These are phyloP conservation scores for Rhopilema esculentum DNA, from an alignment of 30 jellyfish, hydroid and myxozoan genomes.

Conservation along the genomic window DNA sequence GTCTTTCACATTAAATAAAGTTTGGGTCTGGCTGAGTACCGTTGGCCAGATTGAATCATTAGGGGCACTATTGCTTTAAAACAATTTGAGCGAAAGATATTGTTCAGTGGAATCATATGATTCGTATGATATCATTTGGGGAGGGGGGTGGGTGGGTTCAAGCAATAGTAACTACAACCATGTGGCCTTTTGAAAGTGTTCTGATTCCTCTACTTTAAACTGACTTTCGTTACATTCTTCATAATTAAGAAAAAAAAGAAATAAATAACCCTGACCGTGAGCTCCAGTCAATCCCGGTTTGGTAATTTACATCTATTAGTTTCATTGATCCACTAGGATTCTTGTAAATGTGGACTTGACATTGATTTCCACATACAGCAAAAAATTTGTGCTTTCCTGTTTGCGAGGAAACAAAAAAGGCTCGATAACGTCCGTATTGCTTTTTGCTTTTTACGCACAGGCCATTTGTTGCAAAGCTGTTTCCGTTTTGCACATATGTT, in stretches of 20 bases:
- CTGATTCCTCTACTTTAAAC: background rate
- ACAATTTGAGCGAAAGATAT: too few species aligned
- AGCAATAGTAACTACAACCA: too few species aligned
- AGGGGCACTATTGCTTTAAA: too few species aligned
- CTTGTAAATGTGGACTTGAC: constrained; percentile 6
- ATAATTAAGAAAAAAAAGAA: background rate
- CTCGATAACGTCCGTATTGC: constrained; percentile 41
- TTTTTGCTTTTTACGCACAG: background rate
- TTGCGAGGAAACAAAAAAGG: constrained; percentile 37
- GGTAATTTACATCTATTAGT: background rate
- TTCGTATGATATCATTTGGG: too few species aligned
- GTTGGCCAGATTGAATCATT: too few species aligned
- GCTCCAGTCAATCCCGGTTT: constrained; percentile 28
- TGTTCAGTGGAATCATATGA: too few species aligned
- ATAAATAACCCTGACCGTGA: background rate
- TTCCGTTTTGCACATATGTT: background rate
- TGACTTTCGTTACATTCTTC: background rate
- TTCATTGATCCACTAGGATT: constrained; percentile 3
- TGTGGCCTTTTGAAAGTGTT: too few species aligned
- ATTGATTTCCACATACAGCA: constrained; percentile 6
- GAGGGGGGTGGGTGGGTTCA: too few species aligned
- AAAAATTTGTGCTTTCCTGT: constrained; percentile 49
- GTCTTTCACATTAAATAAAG: too few species aligned
- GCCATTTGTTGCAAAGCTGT: constrained; percentile 1
- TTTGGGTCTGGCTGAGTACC: too few species aligned